Evolutionary conservation across 2,888 invertebrate species (phyloP).

Genomic region (Peribatodes rhomboidaria): DNA sequence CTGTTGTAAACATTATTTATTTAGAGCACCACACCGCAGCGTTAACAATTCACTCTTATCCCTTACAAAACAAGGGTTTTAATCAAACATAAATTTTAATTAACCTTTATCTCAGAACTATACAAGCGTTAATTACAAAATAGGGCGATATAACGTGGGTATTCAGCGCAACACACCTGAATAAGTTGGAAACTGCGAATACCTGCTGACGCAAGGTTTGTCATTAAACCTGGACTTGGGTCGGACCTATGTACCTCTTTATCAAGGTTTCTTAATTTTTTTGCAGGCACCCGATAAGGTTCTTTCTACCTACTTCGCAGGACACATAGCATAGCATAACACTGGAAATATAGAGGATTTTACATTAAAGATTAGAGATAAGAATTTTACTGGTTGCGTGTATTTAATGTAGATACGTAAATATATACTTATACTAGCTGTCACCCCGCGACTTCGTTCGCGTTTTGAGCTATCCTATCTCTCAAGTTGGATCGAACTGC

Average conservation of each 20-base stretch:
- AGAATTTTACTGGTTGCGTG: not conserved
- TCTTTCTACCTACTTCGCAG: not conserved
- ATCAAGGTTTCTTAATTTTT: too few relatives aligned
- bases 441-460: too few relatives aligned
- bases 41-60: conserved; percentile 17
- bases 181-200: conserved; percentile 27
- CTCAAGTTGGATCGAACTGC: too few relatives aligned
- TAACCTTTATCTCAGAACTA: conserved; percentile 35
- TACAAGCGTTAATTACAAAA: conserved; percentile 33
- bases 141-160: conserved; percentile 29
- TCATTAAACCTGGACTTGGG: conserved; percentile 25
- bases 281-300: not conserved
- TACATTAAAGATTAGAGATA: not conserved
- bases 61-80: conserved; percentile 28
- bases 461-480: too few relatives aligned
- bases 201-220: conserved; percentile 13
- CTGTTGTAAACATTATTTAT: conserved; percentile 12
- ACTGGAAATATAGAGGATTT: too few relatives aligned
- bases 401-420: not conserved
- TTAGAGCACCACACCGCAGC: conserved; percentile 13
- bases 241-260: conserved; percentile 11
- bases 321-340: not conserved
- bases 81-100: conserved; percentile 38
- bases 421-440: too few relatives aligned
- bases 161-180: conserved; percentile 30